Evolutionary conservation across 1,140 invertebrate species (phyloP), one percentile per base, ranked within the genome.

Genomic region (Pogonomyrmex barbatus): DNA sequence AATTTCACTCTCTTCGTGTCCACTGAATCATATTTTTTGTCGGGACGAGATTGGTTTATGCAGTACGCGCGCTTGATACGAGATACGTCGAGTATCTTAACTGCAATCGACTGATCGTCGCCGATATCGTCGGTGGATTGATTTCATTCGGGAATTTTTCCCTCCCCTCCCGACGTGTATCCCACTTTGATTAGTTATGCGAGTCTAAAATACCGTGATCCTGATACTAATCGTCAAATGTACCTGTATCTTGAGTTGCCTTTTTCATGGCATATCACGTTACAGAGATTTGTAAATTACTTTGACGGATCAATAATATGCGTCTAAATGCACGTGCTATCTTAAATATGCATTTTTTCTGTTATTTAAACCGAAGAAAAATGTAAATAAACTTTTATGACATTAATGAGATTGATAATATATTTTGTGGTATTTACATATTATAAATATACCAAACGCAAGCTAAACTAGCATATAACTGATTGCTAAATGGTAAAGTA

Each of bases 11-110:
- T 83, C 54, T 47, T 73, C 68, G 68, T 42, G 42, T 39, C 54
- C 79, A 75, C 68, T 75, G 68, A 75, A 83, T 83, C 68, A 75
- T 83, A 73, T 73, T 83, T 60, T 83, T 83, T 62, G 17, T 75
- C 68, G 36, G 1, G n/a, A 10, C 50, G 24, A 47, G 67, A 73
- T 73, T 73, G 52, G 68, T 47, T 71, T 73, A 73, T 47, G 17
- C 56, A 73, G 67, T 82, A 73, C 39, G 68, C 79, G 79, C 79
- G n/a, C 54, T 30, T 47, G 79, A 75, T 60, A 60, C 54, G 52
- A 73, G 42, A 82, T 73, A 47, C 52, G 17, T 79, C 76, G 62
- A 9, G 47, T 82, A 82, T 82, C 78, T 82, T 71, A 58, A 71
- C 54, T 36, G 67, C 47, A 36, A 47, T 81, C 78, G 50, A 54